These are phyloP conservation scores for Decapterus maruadsi DNA, from an alignment of 2,797 vertebrate genomes.

Conservation along the genomic window DNA sequence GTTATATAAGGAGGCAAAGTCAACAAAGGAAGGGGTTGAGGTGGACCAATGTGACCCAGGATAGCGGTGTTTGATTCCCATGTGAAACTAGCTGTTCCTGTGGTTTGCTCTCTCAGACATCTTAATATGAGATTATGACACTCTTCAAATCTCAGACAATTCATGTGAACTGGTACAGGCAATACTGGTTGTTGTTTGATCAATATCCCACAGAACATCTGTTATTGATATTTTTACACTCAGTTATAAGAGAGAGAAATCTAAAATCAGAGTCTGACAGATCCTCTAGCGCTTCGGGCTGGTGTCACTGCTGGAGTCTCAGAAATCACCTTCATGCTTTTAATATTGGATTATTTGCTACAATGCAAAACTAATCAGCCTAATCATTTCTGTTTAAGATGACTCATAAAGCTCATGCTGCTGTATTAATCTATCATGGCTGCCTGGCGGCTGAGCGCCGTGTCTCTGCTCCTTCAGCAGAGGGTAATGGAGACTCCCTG, in stretches of 20 bases:
- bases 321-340: not conserved
- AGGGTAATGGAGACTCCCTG: slow-evolving; percentile 12
- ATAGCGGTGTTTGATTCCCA: no score
- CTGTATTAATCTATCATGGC: slow-evolving; percentile 4
- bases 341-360: slow-evolving; percentile 6
- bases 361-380: slow-evolving; percentile 7
- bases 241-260: not conserved
- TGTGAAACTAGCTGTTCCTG: no score
- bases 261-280: not conserved
- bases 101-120: no score
- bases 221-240: not conserved
- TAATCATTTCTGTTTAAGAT: slow-evolving; percentile 1
- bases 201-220: not conserved
- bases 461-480: slow-evolving; percentile 1
- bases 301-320: not conserved
- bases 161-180: not conserved
- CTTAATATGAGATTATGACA: no score
- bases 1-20: no score
- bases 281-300: not conserved
- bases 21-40: no score
- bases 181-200: not conserved
- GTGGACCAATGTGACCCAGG: no score
- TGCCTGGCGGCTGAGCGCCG: slow-evolving; percentile 13
- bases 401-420: not conserved
- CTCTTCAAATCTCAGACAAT: no score